phyloP scores from a whole-genome alignment of 2,113 vertebrate species.

The Lepus americanus region DNA sequence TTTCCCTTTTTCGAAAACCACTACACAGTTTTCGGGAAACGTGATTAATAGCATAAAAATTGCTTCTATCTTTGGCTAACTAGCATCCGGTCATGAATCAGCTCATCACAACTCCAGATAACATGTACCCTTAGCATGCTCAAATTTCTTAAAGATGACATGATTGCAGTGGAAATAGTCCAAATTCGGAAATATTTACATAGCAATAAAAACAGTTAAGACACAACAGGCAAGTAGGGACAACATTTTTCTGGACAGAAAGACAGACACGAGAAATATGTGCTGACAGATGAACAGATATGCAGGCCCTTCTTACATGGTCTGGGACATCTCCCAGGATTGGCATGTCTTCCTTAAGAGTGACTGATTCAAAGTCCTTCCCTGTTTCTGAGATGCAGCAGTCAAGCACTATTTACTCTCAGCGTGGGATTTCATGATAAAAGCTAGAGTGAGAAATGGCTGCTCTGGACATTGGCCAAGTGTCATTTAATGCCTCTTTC shows the following conservation, averaged over 20 bases:
- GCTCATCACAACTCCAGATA: constrained; percentile 86
- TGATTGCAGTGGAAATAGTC: constrained; percentile 81
- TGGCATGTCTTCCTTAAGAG: constrained; percentile 55
- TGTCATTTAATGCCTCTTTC: neutral
- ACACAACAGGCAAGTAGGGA: constrained; percentile 44
- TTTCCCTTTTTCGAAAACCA: constrained; percentile 65
- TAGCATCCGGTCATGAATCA: constrained; percentile 85
- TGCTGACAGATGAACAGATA: constrained; percentile 80
- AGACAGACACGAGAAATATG: constrained; percentile 78
- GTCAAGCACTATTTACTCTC: constrained; percentile 62
- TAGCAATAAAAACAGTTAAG: constrained; percentile 77
- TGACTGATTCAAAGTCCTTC: constrained; percentile 62
- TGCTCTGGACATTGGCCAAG: constrained; percentile 10
- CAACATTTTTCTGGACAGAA: constrained; percentile 77
- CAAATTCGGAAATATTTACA: constrained; percentile 81
- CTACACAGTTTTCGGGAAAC: constrained; percentile 57
- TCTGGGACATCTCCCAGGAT: constrained; percentile 71
- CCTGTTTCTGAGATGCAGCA: constrained; percentile 68
- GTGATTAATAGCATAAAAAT: constrained; percentile 77
- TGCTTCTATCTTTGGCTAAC: constrained; percentile 78
- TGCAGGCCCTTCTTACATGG: constrained; percentile 40
- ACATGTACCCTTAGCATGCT: constrained; percentile 79
- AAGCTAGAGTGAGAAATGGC: neutral
- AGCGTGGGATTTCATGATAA: neutral
- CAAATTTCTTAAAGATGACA: constrained; percentile 87